Percentiles rank a stretch among this genome's conserved stretches.
phyloP scores from a whole-genome alignment of 2,888 invertebrate species.

The Cantharis lateralis region DNA sequence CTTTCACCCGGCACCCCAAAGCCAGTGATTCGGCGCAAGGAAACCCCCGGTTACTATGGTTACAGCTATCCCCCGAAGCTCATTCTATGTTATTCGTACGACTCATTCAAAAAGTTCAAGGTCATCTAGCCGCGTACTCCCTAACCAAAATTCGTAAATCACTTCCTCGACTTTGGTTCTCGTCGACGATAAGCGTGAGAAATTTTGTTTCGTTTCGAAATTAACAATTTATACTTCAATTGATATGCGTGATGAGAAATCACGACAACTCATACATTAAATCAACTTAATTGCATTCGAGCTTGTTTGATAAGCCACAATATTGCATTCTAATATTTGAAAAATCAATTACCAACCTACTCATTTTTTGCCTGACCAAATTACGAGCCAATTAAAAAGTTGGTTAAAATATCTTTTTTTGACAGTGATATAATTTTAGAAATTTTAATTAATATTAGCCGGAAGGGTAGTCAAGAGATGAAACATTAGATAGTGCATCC shows the following conservation, averaged over 20 bases:
- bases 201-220: not conserved
- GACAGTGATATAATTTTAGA: not conserved
- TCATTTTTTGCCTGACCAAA: not conserved
- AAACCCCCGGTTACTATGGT: slow-evolving; percentile 48
- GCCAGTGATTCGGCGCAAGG: slow-evolving; percentile 51
- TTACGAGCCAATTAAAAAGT: not conserved
- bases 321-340: not conserved
- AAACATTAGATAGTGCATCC: not conserved
- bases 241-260: not conserved
- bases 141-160: slow-evolving; percentile 8
- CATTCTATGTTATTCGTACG: slow-evolving; percentile 40
- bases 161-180: slow-evolving; percentile 16
- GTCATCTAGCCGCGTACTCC: slow-evolving; percentile 36
- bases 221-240: not conserved
- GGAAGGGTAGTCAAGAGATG: not conserved
- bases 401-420: not conserved
- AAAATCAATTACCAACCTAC: not conserved
- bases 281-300: not conserved
- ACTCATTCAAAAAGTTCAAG: slow-evolving; percentile 33
- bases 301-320: not conserved
- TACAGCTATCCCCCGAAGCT: slow-evolving; percentile 42
- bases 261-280: not conserved
- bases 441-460: not conserved
- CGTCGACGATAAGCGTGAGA: slow-evolving; percentile 8
- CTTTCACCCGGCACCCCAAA: slow-evolving; percentile 35